Percentiles rank a stretch among this genome's conserved stretches.
These are phyloP conservation scores for Caenorhabditis zanzibari DNA, from an alignment of 2,888 invertebrate genomes.

Conservation along the genomic window DNA sequence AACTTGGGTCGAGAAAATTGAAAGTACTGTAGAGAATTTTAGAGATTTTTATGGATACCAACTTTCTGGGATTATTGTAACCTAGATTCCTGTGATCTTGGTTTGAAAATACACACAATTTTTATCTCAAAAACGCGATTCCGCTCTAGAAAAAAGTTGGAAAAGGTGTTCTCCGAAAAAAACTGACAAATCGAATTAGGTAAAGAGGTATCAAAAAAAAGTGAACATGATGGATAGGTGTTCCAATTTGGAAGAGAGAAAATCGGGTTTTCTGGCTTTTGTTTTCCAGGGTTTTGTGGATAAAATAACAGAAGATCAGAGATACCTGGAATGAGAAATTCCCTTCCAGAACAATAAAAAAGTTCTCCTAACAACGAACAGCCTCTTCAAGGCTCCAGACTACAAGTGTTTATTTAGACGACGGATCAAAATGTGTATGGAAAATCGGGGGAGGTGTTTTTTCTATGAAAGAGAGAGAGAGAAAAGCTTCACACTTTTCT, in stretches of 20 bases:
- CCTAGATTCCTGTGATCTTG: no score
- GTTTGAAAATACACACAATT: no score
- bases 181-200: constrained; percentile 34
- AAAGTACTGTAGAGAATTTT: no score
- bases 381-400: neutral
- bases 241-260: neutral
- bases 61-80: no score
- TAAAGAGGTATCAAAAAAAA: constrained; percentile 19
- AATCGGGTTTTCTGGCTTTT: neutral
- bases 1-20: no score
- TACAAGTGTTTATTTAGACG: constrained; percentile 50
- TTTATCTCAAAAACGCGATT: neutral
- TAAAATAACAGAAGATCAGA: no score
- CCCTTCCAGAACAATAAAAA: no score
- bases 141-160: neutral
- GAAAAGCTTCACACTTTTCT: constrained; percentile 14
- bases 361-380: neutral
- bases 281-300: neutral
- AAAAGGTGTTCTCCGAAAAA: neutral
- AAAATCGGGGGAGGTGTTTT: neutral
- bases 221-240: constrained; percentile 8
- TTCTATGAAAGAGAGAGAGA: neutral
- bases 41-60: no score
- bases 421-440: constrained; percentile 31
- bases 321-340: no score